Evolutionary conservation across 1,140 invertebrate genomes (phyloP), one percentile per base, ranked within the genome.

Genomic region (Pantala flavescens): DNA sequence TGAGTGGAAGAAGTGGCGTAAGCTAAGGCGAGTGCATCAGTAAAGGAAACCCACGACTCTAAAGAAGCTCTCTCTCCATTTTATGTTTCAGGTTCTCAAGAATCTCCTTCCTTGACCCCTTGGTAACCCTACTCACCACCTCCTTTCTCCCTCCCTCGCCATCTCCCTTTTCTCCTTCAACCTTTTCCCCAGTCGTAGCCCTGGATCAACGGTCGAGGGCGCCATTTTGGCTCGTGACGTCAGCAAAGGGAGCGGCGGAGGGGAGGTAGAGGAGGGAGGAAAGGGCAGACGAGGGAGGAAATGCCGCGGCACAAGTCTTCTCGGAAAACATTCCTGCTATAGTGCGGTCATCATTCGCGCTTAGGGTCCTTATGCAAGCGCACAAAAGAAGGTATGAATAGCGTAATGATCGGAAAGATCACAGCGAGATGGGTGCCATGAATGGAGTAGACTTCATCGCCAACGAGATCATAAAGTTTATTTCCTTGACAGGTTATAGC

Each of bases 151-250:
- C 49, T 36, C 28, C 28, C 9, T 36, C 49, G 3, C 49, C n/a
- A 3, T 63, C 12, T 63, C 12, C 49, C 12, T 12, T 21, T 19
- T 63, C 49, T 63, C 3, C 49, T 12, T 12, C 49, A 63, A 63
- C 49, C 49, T 63, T 63, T 63, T 63, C 49, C n/a, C 49, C n/a
- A 63, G 49, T 63, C 49, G 14, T 63, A 63, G 3, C 49, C 49
- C 49, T 63, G 49, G 49, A 63, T 63, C 49, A 63, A 63, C 49
- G 49, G 49, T 63, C 49, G 49, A 63, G 49, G 49, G 49, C 49
- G 49, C 49, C 49, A 63, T 63, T 63, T 63, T 63, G 49, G 49
- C 49, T 12, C 49, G 49, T 63, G 49, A 63, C 49, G 49, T 63
- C 49, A 63, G 49, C 49, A 63, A 63, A 63, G 49, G 49, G 49